phyloP scores from a whole-genome alignment of 1,140 invertebrate species.

The Zaprionus kolodkinae region DNA sequence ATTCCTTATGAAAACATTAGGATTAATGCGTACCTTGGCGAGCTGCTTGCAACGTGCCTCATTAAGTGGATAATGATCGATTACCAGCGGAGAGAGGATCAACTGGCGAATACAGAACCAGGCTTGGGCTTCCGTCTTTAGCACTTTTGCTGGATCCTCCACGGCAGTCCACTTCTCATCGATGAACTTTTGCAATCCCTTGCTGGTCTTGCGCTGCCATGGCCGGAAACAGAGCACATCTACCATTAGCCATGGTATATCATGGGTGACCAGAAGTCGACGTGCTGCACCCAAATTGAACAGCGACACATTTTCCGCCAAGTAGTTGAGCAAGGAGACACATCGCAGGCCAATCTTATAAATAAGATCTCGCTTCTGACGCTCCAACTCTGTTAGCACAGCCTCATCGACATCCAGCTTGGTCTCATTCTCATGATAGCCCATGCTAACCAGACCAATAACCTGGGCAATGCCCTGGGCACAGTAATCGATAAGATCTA shows the following conservation, averaged over 20 bases:
- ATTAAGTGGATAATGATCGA: slow-evolving; percentile 89
- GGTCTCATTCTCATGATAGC: slow-evolving; percentile 67
- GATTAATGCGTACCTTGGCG: slow-evolving; percentile 45
- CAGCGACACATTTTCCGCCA: slow-evolving; percentile 85
- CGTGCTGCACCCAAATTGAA: slow-evolving; percentile 87
- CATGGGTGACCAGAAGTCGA: slow-evolving; percentile 88
- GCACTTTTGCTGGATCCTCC: slow-evolving; percentile 86
- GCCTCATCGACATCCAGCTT: slow-evolving; percentile 85
- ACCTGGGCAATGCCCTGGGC: slow-evolving; percentile 86
- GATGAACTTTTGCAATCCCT: slow-evolving; percentile 85
- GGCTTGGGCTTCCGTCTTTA: slow-evolving; percentile 88
- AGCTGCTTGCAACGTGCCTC: slow-evolving; percentile 88
- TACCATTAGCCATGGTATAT: slow-evolving; percentile 89
- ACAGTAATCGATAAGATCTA: slow-evolving; percentile 91
- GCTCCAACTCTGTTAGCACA: slow-evolving; percentile 86
- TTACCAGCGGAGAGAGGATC: slow-evolving; percentile 87
- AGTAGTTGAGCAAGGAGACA: slow-evolving; percentile 88
- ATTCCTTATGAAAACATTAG: background rate
- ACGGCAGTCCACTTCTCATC: slow-evolving; percentile 88
- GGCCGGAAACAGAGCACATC: slow-evolving; percentile 88
- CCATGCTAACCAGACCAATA: slow-evolving; percentile 84
- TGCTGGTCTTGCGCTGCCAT: slow-evolving; percentile 87
- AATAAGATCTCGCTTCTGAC: slow-evolving; percentile 87
- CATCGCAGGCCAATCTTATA: slow-evolving; percentile 90
- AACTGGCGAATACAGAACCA: slow-evolving; percentile 90